Conservation (phyloP, 2,888 invertebrate genomes). For the Notodonta ziczac region DNA sequence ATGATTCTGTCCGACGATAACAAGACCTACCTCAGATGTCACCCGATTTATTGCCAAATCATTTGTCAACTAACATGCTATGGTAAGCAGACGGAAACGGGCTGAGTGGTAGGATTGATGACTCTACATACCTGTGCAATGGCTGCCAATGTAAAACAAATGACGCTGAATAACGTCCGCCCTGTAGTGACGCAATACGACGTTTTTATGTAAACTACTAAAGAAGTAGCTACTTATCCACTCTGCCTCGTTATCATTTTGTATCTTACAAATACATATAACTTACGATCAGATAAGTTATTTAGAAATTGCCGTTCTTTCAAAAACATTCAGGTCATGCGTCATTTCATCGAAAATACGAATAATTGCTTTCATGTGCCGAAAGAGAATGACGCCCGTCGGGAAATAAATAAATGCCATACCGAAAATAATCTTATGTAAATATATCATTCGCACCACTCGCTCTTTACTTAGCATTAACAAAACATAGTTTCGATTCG, state of each 20-base stretch:
- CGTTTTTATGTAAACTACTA: not conserved
- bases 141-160: conserved; percentile 6
- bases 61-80: conserved; percentile 3
- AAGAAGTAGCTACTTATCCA: not conserved
- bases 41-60: conserved; percentile 9
- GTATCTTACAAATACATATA: not conserved
- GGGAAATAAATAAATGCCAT: conserved; percentile 69
- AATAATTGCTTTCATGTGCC: conserved; percentile 75
- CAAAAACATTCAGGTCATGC: conserved; percentile 70
- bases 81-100: conserved; percentile 2
- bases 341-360: conserved; percentile 70
- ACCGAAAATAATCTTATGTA: conserved; percentile 73
- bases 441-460: conserved; percentile 68
- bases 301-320: conserved; percentile 51
- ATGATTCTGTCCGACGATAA: not conserved
- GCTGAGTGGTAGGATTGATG: conserved; percentile 1
- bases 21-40: not conserved
- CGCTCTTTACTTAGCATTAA: conserved; percentile 71
- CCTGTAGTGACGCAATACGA: not conserved
- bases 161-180: not conserved
- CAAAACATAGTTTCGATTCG: conserved; percentile 68
- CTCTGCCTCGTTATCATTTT: not conserved
- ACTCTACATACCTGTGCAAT: not conserved
- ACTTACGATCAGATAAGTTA: conserved; percentile 13
- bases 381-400: conserved; percentile 69